Evolutionary conservation across 1,140 invertebrate species (phyloP).

Genomic region (Achroia grisella): DNA sequence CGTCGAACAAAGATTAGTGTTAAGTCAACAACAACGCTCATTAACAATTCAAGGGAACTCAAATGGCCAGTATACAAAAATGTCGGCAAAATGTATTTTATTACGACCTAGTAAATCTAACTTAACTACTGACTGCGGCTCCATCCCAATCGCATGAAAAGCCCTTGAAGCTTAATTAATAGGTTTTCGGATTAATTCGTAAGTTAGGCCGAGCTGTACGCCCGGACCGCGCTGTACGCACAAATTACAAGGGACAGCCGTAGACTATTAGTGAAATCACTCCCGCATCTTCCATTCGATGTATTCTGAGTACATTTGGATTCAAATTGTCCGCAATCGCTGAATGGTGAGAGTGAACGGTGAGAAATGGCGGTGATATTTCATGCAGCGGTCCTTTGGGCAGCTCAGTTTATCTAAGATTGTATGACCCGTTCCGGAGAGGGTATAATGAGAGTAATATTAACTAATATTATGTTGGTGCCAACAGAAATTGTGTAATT

Average conservation of each 20-base stretch:
- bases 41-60: too few species aligned
- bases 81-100: background rate
- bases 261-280: conserved; percentile 12
- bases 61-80: background rate
- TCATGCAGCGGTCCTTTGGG: background rate
- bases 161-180: conserved; percentile 13
- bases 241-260: conserved; percentile 12
- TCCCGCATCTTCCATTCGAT: conserved; percentile 1
- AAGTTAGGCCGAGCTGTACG: background rate
- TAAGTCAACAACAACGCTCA: too few species aligned
- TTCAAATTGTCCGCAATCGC: too few species aligned
- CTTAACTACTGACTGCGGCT: conserved; percentile 2
- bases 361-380: background rate
- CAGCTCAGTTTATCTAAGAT: background rate
- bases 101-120: conserved; percentile 2
- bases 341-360: too few species aligned
- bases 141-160: conserved; percentile 2
- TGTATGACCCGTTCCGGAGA: background rate
- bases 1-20: too few species aligned
- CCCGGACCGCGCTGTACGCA: background rate
- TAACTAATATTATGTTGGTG: background rate
- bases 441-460: background rate
- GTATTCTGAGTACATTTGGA: background rate
- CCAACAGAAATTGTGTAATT: background rate
- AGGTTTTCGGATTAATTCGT: conserved; percentile 14